Conservation (phyloP, 2,113 vertebrate species). For the Triplophysa tibetana region DNA sequence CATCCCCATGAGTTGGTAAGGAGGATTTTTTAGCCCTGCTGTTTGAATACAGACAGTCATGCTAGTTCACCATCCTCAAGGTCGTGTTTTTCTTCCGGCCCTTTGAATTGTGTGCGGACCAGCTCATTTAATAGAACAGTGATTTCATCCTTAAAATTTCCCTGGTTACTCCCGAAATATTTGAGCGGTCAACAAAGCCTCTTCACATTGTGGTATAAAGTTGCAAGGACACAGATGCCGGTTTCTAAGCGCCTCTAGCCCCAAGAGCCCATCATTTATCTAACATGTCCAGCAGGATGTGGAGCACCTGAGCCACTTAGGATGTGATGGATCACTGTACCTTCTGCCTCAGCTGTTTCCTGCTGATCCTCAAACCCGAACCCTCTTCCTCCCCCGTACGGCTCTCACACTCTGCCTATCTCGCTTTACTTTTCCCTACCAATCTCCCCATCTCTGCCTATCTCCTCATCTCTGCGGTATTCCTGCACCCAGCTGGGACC, state of each 20-base stretch:
- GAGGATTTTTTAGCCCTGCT: slow-evolving; percentile 47
- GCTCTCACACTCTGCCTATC: neutral
- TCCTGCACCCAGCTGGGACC: slow-evolving; percentile 48
- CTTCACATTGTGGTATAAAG: neutral
- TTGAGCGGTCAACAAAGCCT: neutral
- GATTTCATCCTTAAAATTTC: neutral
- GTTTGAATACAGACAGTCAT: slow-evolving; percentile 5
- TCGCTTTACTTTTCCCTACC: neutral
- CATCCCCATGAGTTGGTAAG: slow-evolving; percentile 33
- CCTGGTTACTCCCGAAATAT: neutral
- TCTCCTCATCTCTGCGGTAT: slow-evolving; percentile 12
- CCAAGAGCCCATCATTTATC: slow-evolving; percentile 42
- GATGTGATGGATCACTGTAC: slow-evolving; percentile 54
- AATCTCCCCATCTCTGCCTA: slow-evolving; percentile 1
- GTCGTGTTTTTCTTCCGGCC: slow-evolving; percentile 11
- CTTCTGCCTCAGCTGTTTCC: slow-evolving; percentile 54
- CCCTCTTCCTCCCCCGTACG: slow-evolving; percentile 4
- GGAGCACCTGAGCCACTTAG: slow-evolving; percentile 43
- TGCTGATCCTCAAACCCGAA: slow-evolving; percentile 31
- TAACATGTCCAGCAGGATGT: slow-evolving; percentile 34
- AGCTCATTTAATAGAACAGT: slow-evolving; percentile 17
- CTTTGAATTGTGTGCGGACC: slow-evolving; percentile 24
- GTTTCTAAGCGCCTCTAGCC: slow-evolving; percentile 18
- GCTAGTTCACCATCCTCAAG: slow-evolving; percentile 33
- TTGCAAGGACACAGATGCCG: neutral